Evolutionary conservation across 64 coral and sea anemone species (phyloP).

Genomic region (Montipora cactus): DNA sequence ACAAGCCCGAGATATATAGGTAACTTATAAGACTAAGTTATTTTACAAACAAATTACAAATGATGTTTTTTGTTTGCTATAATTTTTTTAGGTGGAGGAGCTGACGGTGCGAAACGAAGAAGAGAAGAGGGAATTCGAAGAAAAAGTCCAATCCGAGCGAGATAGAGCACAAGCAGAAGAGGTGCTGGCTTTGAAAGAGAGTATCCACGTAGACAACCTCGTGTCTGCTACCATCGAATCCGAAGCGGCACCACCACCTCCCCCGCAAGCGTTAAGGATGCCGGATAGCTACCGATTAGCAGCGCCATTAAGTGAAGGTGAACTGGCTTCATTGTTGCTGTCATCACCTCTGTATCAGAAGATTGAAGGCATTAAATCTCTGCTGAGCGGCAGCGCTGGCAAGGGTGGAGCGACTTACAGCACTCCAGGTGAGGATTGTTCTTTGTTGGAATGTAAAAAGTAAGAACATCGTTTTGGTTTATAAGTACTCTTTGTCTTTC

Average conservation of each 20-base stretch:
- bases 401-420: conserved; percentile 49
- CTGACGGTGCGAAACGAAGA: conserved; percentile 75
- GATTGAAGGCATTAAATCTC: conserved; percentile 84
- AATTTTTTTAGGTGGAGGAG: conserved; percentile 47
- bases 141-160: conserved; percentile 82
- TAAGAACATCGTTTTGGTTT: no score
- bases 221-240: conserved; percentile 77
- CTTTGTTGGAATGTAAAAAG: no score
- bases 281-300: conserved; percentile 89
- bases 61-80: background rate
- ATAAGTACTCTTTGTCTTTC: no score
- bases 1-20: no score
- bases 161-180: conserved; percentile 83
- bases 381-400: conserved; percentile 77
- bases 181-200: conserved; percentile 91
- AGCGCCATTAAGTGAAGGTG: conserved; percentile 89
- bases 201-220: conserved; percentile 94
- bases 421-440: conserved; percentile 36
- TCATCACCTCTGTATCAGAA: conserved; percentile 97
- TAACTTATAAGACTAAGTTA: no score
- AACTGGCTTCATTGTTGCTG: conserved; percentile 80
- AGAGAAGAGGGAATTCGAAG: conserved; percentile 88
- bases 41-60: no score
- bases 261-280: conserved; percentile 38
- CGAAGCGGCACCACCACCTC: conserved; percentile 61